A percentile compares a stretch with the other conserved stretches of the same genome.
phyloP scores from a whole-genome alignment of 2,888 invertebrate species.

The Philopedon plagiatum region DNA sequence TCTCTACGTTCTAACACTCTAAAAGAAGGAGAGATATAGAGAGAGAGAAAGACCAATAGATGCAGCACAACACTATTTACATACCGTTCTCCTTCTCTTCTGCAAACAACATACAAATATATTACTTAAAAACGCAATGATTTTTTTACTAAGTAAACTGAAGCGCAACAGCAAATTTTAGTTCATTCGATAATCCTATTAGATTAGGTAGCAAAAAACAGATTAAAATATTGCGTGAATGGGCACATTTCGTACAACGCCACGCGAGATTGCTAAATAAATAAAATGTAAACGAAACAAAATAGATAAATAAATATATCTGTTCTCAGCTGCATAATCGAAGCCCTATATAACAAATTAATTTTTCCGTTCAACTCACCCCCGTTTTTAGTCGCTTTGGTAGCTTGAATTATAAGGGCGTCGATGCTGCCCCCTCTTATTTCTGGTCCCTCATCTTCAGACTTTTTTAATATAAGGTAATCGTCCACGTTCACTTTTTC shows the following conservation, averaged over 20 bases:
- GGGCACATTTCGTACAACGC: too few relatives aligned
- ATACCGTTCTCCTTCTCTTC: conserved; percentile 68
- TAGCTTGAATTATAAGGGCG: conserved; percentile 95
- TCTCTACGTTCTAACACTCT: background rate
- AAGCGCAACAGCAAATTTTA: too few relatives aligned
- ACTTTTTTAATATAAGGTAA: conserved; percentile 84
- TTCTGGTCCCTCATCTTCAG: conserved; percentile 90
- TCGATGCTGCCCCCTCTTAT: conserved; percentile 95
- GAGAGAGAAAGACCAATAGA: conserved; percentile 7
- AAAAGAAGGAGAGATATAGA: background rate
- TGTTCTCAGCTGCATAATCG: too few relatives aligned
- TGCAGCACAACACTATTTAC: conserved; percentile 49
- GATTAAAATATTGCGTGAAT: too few relatives aligned
- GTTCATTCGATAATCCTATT: too few relatives aligned
- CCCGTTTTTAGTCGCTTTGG: conserved; percentile 91
- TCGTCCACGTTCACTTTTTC: conserved; percentile 87
- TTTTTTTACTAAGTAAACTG: conserved; percentile 2
- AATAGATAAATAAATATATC: too few relatives aligned
- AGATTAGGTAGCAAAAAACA: too few relatives aligned
- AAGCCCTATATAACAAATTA: too few relatives aligned
- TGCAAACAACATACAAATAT: conserved; percentile 56
- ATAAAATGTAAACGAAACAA: too few relatives aligned
- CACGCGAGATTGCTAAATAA: too few relatives aligned
- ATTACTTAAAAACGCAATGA: conserved; percentile 26
- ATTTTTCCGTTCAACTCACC: conserved; percentile 57